Conservation (phyloP, 2,113 vertebrate genomes). For the Strix aluco region DNA sequence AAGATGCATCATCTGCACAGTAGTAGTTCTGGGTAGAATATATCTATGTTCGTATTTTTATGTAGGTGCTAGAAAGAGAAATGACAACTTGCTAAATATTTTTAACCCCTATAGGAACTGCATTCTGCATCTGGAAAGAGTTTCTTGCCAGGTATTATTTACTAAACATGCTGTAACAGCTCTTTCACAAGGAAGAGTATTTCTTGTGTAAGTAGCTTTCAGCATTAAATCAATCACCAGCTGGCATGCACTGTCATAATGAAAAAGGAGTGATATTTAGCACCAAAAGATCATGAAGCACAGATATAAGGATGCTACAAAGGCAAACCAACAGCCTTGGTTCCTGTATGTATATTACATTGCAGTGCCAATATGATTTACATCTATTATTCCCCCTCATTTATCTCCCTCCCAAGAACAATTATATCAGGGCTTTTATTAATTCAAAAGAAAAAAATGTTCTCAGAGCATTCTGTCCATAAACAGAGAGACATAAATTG, state of each 20-base stretch:
- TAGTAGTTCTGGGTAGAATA: neutral
- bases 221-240: neutral
- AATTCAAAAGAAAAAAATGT: neutral
- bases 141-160: neutral
- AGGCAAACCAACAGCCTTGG: neutral
- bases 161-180: neutral
- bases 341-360: neutral
- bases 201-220: neutral
- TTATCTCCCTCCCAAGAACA: neutral
- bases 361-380: neutral
- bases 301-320: neutral
- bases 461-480: neutral
- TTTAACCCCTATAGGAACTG: neutral
- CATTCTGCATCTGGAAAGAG: neutral
- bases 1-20: neutral
- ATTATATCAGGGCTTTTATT: neutral
- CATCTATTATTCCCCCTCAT: neutral
- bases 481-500: neutral
- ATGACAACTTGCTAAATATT: neutral
- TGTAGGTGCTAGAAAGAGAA: neutral
- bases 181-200: neutral
- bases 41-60: neutral
- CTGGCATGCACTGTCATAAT: neutral
- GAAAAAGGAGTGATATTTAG: neutral
- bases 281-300: neutral